Evolutionary conservation across 2,888 invertebrate genomes (phyloP), one percentile per base, ranked within the genome.

Genomic region (Perizoma affinitatum): DNA sequence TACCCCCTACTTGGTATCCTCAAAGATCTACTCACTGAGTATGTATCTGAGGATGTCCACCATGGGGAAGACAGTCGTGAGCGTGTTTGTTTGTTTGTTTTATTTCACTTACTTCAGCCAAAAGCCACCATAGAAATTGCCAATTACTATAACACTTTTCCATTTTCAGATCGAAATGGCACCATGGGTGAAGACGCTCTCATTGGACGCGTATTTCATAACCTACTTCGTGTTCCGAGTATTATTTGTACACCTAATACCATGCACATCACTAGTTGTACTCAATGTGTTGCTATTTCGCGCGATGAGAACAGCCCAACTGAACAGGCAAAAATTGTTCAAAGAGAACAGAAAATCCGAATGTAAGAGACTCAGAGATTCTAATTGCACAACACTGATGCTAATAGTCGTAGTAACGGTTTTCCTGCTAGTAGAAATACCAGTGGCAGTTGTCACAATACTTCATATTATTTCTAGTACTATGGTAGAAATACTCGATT

Each of bases 201-300:
- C 95, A 0, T 90, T 94, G 65, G 95, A 97, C 82, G 89, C 95
- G 5, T 98, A 97, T 89, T 98, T 95, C 90, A 96, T 96, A 61
- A 93, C 95, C 7, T 97, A 96, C 86, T 97, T 94, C 89, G 94
- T 96, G 78, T 98, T 98, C 84, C 94, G 98, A 9, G 97, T 98
- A 8, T 87, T 98, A 6, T 97, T 97, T 86, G 97, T 98, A n/a
- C 97, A 98, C 81, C 91, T 97, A 66, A 93, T 97, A 60, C 98
- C 98, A 0, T 98, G 98, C 90, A 95, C 96, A 7, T 95, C 96
- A 3, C 93, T 99, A 45, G 97, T 98, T 0, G 96, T 97, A 11
- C 93, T 99, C 53, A 98, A 98, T 82, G 95, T 97, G 0, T 92
- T 98, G 6, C 94, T 99, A 4, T 97, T 98, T 82, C 92, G 95